These are phyloP conservation scores for Tor tambroides DNA, from an alignment of 2,113 vertebrate species.

Conservation along the genomic window DNA sequence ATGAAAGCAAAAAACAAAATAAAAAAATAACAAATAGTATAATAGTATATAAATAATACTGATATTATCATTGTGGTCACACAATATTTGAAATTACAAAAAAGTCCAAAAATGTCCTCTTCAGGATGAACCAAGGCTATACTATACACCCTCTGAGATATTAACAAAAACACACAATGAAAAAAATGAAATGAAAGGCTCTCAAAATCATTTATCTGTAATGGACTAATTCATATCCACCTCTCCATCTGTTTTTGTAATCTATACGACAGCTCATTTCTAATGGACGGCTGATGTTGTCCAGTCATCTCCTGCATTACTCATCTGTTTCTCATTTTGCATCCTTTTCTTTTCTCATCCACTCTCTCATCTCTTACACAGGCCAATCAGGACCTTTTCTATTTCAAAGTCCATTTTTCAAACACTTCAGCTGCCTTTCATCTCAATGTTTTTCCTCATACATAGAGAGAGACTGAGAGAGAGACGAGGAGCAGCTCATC, in stretches of 20 bases:
- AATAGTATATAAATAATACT: no score
- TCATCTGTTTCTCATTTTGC: constrained; percentile 37
- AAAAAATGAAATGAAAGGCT: neutral
- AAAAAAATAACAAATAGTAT: no score
- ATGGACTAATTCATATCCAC: neutral
- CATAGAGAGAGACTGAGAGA: constrained; percentile 20
- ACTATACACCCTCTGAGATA: no score
- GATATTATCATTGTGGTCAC: no score
- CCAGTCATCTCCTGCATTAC: constrained; percentile 14
- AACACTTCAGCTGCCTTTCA: constrained; percentile 51
- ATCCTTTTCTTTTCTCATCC: constrained; percentile 22
- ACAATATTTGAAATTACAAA: no score
- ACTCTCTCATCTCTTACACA: constrained; percentile 28
- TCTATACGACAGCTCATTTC: neutral
- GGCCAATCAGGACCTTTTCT: constrained; percentile 42
- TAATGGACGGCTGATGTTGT: constrained; percentile 48
- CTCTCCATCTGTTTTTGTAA: neutral
- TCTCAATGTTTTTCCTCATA: constrained; percentile 23
- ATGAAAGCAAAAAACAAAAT: no score
- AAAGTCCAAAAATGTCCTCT: no score
- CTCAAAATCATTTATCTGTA: neutral
- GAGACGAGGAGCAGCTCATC: constrained; percentile 40
- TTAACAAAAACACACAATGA: no score
- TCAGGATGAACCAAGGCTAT: no score
- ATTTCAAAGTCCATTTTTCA: constrained; percentile 59